Evolutionary conservation across 1,140 invertebrate genomes (phyloP).

Genomic region (Agrilus planipennis): DNA sequence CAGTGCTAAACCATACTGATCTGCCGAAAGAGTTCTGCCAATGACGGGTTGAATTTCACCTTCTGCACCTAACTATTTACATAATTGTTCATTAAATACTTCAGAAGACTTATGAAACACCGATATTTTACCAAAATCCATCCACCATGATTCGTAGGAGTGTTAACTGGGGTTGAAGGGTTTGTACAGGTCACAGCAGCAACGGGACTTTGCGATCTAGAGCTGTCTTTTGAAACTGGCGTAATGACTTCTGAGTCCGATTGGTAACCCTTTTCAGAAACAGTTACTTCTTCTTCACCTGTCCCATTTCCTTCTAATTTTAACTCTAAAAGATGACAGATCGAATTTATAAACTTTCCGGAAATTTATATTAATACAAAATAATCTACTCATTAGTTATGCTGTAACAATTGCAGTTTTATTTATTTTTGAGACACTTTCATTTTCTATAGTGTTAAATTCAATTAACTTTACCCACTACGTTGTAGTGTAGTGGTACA

Average conservation of each 20-base stretch:
- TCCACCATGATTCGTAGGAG: constrained; percentile 39
- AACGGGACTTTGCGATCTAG: constrained; percentile 24
- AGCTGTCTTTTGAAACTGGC: constrained; percentile 30
- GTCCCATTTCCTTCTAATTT: constrained; percentile 57
- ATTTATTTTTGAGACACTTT: too few species aligned
- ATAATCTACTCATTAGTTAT: too few species aligned
- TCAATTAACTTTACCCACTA: too few species aligned
- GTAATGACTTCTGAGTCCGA: constrained; percentile 59
- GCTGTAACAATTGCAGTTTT: too few species aligned
- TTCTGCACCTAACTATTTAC: constrained; percentile 41
- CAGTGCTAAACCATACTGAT: constrained; percentile 51
- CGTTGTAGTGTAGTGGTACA: too few species aligned
- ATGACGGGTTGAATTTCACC: constrained; percentile 39
- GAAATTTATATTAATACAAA: too few species aligned
- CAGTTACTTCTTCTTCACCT: constrained; percentile 35
- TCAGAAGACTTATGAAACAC: too few species aligned
- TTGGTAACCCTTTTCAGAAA: constrained; percentile 37
- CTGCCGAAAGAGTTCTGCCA: constrained; percentile 34
- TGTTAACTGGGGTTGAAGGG: constrained; percentile 13
- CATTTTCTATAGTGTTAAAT: too few species aligned
- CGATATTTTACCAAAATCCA: constrained; percentile 67
- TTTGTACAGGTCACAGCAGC: not conserved
- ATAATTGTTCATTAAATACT: too few species aligned
- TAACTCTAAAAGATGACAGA: too few species aligned
- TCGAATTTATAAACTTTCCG: too few species aligned